Conservation (phyloP, 2,113 vertebrate genomes). For the Chamaea fasciata region DNA sequence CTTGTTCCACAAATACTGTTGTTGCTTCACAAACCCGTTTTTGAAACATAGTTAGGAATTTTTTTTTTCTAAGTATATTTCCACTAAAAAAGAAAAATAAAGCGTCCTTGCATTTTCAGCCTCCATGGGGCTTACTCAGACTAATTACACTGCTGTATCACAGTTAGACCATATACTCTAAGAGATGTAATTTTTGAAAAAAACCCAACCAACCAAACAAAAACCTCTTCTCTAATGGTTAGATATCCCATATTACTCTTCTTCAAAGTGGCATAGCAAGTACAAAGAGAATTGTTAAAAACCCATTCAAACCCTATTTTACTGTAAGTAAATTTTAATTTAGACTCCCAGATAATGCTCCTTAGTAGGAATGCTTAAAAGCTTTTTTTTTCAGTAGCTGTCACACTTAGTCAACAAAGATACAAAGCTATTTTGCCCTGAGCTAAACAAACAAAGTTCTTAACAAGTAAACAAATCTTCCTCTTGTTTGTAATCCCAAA, state of each 20-base stretch:
- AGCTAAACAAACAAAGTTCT: not conserved
- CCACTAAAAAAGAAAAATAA: not conserved
- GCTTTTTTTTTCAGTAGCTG: not conserved
- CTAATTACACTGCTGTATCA: not conserved
- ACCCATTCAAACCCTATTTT: not conserved
- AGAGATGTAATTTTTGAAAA: not conserved
- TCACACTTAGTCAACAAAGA: not conserved
- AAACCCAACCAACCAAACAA: not conserved
- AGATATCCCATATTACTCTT: not conserved
- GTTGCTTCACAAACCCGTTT: not conserved
- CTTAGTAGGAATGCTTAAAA: not conserved
- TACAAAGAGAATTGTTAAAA: not conserved
- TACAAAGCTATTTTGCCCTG: not conserved
- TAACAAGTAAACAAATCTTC: not conserved
- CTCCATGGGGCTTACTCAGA: not conserved
- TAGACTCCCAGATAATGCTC: not conserved
- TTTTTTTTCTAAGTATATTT: not conserved
- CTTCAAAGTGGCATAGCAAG: not conserved
- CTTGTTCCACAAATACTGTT: not conserved
- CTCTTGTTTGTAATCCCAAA: not conserved
- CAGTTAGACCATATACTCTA: not conserved
- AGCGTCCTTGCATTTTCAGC: not conserved
- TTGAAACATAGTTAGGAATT: not conserved
- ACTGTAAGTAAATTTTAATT: not conserved
- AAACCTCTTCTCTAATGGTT: not conserved